Base-by-base conservation (phyloP, 2,797 vertebrate species). In the Galago senegalensis region DNA sequence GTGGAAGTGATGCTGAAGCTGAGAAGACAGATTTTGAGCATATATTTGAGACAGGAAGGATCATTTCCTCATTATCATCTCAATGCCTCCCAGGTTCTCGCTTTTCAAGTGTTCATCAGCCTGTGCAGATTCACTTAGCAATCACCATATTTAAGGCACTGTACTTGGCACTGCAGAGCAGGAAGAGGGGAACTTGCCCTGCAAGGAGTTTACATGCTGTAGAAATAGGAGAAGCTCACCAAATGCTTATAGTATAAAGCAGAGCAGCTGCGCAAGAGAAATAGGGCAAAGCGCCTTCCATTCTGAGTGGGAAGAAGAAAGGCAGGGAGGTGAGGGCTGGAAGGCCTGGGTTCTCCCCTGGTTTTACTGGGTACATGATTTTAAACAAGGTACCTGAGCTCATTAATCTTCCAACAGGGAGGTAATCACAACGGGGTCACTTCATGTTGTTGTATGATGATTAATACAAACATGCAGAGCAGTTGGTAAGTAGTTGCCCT, bases 21-120 rank as follows among this genome's bases (percentile, higher is more conserved):
- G 76, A 93, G 17, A 7, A 97, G 73, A 70, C 13, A 76, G 40
- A 80, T 56, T 95, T 94, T 75, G 60, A 89, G 72, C 72, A 67
- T 43, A 5, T 11, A 65, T 65, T 91, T 83, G n/a, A 91, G 37
- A 82, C 17, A 92, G 69, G 60, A 88, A 91, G 31, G 25, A 77
- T 84, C 56, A 92, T 88, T 94, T 95, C 56, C 61, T 93, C 77
- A 80, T 80, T 43, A 40, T 81, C 31, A 29, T 84, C 8, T 92
- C 80, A 73, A 13, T 58, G 61, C 37, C 65, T 23, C 40, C 65
- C 20, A 93, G 67, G 8, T 90, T 80, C 14, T 89, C 11, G 65
- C 79, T 88, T 82, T 65, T 89, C 31, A 49, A 58, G 37, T 43
- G 72, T 63, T 72, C 73, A 94, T 72, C 83, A 94, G 34, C 12